These are phyloP conservation scores for Cataglyphis albicans DNA, from an alignment of 2,888 invertebrate genomes.

Conservation along the genomic window DNA sequence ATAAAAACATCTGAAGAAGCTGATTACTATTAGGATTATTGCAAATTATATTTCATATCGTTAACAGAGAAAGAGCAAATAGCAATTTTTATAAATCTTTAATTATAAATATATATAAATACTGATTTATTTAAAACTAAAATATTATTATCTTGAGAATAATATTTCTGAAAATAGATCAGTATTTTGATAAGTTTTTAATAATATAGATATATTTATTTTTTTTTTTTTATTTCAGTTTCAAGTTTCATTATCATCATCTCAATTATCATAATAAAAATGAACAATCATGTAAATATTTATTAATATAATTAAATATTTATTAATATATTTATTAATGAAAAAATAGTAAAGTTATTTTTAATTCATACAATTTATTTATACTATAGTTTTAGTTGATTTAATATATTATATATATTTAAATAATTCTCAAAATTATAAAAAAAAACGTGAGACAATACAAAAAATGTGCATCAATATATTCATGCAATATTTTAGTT, in stretches of 20 bases:
- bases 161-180: background rate
- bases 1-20: background rate
- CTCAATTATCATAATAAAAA: conserved; percentile 20
- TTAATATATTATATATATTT: background rate
- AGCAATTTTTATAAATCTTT: conserved; percentile 25
- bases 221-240: background rate
- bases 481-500: conserved; percentile 4
- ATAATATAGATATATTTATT: background rate
- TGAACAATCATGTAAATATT: conserved; percentile 24
- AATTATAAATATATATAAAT: conserved; percentile 16
- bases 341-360: background rate
- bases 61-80: background rate
- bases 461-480: background rate
- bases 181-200: background rate
- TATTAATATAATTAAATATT: conserved; percentile 23
- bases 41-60: conserved; percentile 18
- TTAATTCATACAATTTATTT: conserved; percentile 6
- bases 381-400: background rate
- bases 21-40: background rate
- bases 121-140: conserved; percentile 9
- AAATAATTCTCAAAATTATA: background rate
- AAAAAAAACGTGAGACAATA: conserved; percentile 3
- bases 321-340: background rate
- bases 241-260: background rate
- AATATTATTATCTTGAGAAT: background rate